Evolutionary conservation across 2,888 invertebrate species (phyloP), one percentile per base, ranked within the genome.

Genomic region (Andrena bicolor): DNA sequence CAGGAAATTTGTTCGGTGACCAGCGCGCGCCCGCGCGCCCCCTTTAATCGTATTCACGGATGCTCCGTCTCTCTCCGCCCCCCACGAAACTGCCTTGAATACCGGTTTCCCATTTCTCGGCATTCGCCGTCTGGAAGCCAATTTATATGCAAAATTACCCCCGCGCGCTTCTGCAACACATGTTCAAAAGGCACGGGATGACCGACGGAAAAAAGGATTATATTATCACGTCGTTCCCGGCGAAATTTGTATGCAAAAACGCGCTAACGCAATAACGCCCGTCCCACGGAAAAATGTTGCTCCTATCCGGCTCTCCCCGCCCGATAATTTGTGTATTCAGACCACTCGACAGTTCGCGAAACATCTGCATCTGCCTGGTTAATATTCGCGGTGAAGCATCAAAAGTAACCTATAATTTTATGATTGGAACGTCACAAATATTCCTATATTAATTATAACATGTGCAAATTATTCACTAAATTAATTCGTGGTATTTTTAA

Each of bases 81-180:
- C 64, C 35, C 65, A 16, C 28, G 85, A 82, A 76, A 82, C 82
- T 79, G 73, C 85, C 80, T 85, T 79, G 82, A 85, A 85, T 85
- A 85, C 85, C 85, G 76, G 85, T 82, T 82, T 76, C 69, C 85
- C 85, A 72, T 82, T 85, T 83, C 84, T 84, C 84, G 84, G 73
- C 84, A 81, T 78, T 76, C 83, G 76, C 73, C 70, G 85, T 80
- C 87, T 82, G 79, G 76, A 76, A 80, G 86, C 79, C 87, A 87
- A 87, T 87, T 87, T 87, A 87, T 87, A 87, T 87, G 87, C 86
- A 88, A 87, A 87, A 87, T 88, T 87, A 87, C 79, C 88, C 86
- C 66, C 81, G 73, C 66, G 30, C 20, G 23, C 53, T 26, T 7
- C 70, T 79, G 86, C 76, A 82, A 86, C 86, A 86, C 86, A 86